phyloP scores from a whole-genome alignment of 2,888 invertebrate genomes.

The Agrochola litura region DNA sequence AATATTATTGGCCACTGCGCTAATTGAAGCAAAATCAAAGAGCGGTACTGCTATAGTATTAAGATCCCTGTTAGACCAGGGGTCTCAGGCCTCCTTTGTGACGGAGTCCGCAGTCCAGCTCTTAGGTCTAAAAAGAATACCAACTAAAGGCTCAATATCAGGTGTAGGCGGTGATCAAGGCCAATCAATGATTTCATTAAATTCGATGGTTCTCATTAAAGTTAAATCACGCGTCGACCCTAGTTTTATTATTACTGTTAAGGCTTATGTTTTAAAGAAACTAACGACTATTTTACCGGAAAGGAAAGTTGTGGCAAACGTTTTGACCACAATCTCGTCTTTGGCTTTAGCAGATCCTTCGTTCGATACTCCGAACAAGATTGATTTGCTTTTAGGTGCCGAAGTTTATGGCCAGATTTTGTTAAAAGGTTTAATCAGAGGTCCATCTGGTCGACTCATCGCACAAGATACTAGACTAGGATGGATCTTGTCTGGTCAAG shows the following conservation, averaged over 20 bases:
- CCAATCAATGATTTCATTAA: background rate
- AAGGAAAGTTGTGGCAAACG: slow-evolving; percentile 8
- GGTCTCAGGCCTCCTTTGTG: slow-evolving; percentile 13
- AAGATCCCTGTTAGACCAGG: background rate
- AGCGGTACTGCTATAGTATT: slow-evolving; percentile 15
- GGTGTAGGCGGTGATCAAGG: slow-evolving; percentile 10
- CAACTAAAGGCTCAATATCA: slow-evolving; percentile 14
- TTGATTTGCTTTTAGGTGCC: slow-evolving; percentile 10
- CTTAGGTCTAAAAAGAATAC: slow-evolving; percentile 12
- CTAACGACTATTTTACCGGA: slow-evolving; percentile 20
- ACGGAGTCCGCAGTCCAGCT: slow-evolving; percentile 1
- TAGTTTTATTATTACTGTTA: slow-evolving; percentile 9
- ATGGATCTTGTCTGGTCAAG: slow-evolving; percentile 30
- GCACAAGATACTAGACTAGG: background rate
- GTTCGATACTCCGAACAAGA: slow-evolving; percentile 24
- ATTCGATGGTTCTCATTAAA: slow-evolving; percentile 10
- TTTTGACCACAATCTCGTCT: slow-evolving; percentile 18
- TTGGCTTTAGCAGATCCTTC: slow-evolving; percentile 23
- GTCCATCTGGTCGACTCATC: slow-evolving; percentile 2
- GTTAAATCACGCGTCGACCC: slow-evolving; percentile 12
- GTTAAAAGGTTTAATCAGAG: too few relatives aligned
- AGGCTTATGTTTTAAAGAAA: slow-evolving; percentile 20
- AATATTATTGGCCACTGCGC: slow-evolving; percentile 8
- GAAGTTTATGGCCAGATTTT: too few relatives aligned
- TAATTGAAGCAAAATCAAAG: slow-evolving; percentile 12